A percentile compares a stretch with the other conserved stretches of the same genome.
phyloP scores from a whole-genome alignment of 2,113 vertebrate genomes.

The Casuarius casuarius region DNA sequence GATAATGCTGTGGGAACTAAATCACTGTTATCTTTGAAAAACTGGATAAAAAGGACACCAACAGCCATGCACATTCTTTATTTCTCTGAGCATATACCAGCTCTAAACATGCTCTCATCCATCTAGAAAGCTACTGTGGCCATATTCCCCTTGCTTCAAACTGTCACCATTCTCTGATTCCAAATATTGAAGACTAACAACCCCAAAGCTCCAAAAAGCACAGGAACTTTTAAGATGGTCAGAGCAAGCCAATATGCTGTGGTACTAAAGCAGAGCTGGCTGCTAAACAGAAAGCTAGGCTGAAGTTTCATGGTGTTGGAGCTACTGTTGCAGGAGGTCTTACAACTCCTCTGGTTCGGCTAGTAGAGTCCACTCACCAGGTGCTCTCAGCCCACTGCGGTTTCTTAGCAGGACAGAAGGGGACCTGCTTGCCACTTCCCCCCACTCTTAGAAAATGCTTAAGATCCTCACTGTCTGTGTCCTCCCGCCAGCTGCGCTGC shows the following conservation, averaged over 20 bases:
- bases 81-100: background rate
- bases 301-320: too few species aligned
- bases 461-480: conserved; percentile 86
- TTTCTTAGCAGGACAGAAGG: background rate
- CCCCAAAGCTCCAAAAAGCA: background rate
- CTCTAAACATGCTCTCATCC: background rate
- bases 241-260: background rate
- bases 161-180: background rate
- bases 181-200: background rate
- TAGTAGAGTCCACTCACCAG: fast-evolving
- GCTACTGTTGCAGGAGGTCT: background rate
- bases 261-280: background rate
- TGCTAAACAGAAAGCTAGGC: background rate
- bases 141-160: background rate
- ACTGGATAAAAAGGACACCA: background rate
- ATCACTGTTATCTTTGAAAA: background rate
- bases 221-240: background rate
- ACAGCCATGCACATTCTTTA: background rate
- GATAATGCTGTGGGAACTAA: background rate
- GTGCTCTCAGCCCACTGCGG: background rate
- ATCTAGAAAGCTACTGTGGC: background rate
- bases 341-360: background rate
- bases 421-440: background rate
- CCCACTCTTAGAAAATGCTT: background rate
- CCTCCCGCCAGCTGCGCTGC: conserved; percentile 92